Conservation (phyloP, 2,888 invertebrate genomes). For the Cotesia congregata region DNA sequence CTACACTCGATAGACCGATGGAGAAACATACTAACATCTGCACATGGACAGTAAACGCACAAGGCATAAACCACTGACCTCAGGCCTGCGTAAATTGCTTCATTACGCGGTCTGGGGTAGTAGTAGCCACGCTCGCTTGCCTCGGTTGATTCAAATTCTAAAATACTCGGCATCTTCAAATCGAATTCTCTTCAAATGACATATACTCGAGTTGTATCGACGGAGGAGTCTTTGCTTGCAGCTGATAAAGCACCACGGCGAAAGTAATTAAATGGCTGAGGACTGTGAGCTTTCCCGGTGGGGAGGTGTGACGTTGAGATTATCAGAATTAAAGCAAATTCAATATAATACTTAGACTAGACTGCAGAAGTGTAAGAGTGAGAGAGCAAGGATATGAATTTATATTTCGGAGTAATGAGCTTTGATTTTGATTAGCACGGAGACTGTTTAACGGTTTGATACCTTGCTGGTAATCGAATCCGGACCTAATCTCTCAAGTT, state of each 20-base stretch:
- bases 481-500: conserved; percentile 72
- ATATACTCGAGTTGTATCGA: neutral
- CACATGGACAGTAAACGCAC: neutral
- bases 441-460: conserved; percentile 72
- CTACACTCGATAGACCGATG: neutral
- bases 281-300: conserved; percentile 14
- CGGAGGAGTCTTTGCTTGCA: no score
- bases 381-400: conserved; percentile 42
- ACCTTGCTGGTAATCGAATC: conserved; percentile 71
- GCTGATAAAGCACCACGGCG: no score
- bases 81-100: conserved; percentile 57
- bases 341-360: conserved; percentile 22
- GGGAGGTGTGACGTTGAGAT: conserved; percentile 10
- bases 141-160: conserved; percentile 3
- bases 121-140: conserved; percentile 46
- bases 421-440: conserved; percentile 72
- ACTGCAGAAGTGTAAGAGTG: conserved; percentile 43
- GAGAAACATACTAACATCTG: neutral
- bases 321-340: conserved; percentile 24
- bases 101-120: conserved; percentile 59
- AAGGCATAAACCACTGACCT: conserved; percentile 48
- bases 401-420: conserved; percentile 67
- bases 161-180: neutral
- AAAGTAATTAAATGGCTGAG: no score
- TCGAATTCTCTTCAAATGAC: neutral